Percentiles rank a stretch among this genome's conserved stretches.
Conservation (phyloP, 2,113 vertebrate genomes). For the Chrysemys picta region DNA sequence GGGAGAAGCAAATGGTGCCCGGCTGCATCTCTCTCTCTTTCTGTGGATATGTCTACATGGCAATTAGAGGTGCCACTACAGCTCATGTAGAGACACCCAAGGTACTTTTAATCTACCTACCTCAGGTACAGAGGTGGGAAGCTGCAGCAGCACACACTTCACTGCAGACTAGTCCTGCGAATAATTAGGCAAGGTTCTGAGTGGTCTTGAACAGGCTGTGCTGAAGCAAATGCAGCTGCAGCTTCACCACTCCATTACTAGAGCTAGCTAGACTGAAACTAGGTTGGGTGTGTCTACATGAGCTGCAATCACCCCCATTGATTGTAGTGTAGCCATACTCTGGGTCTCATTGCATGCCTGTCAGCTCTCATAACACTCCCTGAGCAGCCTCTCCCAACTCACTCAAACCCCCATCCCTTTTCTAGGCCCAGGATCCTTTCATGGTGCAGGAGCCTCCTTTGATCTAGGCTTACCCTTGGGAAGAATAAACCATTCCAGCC, state of each 20-base stretch:
- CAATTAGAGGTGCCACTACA: neutral
- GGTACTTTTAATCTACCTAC: neutral
- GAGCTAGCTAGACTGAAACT: neutral
- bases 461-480: neutral
- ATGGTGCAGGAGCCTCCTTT: neutral
- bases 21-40: neutral
- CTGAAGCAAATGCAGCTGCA: neutral
- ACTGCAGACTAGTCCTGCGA: neutral
- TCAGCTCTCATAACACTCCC: neutral
- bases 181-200: neutral
- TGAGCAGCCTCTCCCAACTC: neutral
- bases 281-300: neutral
- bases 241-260: neutral
- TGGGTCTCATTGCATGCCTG: neutral
- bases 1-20: neutral
- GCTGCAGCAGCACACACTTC: neutral
- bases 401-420: neutral
- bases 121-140: neutral
- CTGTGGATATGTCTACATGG: neutral
- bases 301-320: neutral
- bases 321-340: neutral
- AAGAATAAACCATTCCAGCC: neutral
- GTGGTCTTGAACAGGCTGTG: neutral
- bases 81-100: neutral
- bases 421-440: neutral